Evolutionary conservation across 2,113 vertebrate species (phyloP), one percentile per base, ranked within the genome.

Genomic region (Gila orcuttii): DNA sequence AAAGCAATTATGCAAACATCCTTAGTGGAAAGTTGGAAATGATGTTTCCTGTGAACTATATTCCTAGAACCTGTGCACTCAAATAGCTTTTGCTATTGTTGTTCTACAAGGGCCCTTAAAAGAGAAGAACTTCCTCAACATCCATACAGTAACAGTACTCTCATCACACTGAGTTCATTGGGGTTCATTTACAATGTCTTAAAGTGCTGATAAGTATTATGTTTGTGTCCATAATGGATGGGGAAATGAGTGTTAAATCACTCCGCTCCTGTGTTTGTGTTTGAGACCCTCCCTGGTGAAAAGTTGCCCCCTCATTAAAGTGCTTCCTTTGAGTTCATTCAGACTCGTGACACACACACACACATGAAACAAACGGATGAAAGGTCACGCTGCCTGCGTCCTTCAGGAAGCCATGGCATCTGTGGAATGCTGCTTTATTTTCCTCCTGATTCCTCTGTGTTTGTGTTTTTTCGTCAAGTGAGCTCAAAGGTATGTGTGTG

Each of bases 391-490:
- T 45, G 28, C 77, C 79, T 55, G 50, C 17, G 69, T 83, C 73
- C 84, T 86, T 87, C 78, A 79, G 60, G 59, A 66, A 39, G 31
- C 39, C 33, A 69, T 82, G 84, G 79, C 55, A 86, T 87, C 74
- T 85, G 45, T 87, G 89, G 89, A 90, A 90, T 88, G 85, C 84
- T 85, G 84, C 82, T 66, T 33, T 89, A 59, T 82, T 88, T 88
- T 85, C 87, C 73, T 33, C 13, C 59, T 13, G 79, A 87, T 83
- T 88, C 68, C 87, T 74, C 23, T 25, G 73, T 83, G 79, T 88
- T 66, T 76, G 55, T 79, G 74, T 17, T 77, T 85, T 85, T 75
- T 52, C 1, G 28, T 47, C 8, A 3, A 50, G 42, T 62, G 19
- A 23, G 28, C 21, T 64, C n/a, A 28, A 75, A 75, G 9, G 31